Conservation (phyloP, 2,888 invertebrate genomes). For the Mimas tiliae region DNA sequence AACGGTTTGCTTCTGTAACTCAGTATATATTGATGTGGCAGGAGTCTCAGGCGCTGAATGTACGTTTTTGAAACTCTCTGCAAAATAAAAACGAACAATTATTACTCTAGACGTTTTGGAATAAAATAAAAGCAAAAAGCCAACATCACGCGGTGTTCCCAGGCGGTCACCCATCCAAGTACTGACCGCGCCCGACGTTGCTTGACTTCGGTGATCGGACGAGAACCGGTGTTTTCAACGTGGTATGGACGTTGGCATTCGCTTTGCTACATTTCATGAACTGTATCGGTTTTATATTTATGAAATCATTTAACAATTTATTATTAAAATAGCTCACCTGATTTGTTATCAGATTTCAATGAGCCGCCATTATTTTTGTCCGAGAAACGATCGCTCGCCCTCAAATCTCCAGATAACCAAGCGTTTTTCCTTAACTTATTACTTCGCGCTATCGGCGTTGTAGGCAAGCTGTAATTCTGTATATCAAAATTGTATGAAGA, state of each 20-base stretch:
- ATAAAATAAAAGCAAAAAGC: conserved; percentile 28
- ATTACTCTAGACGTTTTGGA: not conserved
- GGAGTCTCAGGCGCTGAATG: conserved; percentile 46
- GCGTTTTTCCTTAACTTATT: conserved; percentile 83
- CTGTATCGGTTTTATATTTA: not conserved
- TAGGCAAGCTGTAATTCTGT: conserved; percentile 77
- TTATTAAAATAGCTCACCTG: conserved; percentile 40
- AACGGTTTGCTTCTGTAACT: conserved; percentile 41
- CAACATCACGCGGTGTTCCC: conserved; percentile 61
- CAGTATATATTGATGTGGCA: conserved; percentile 43
- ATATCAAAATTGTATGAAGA: conserved; percentile 80
- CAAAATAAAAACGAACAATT: conserved; percentile 11
- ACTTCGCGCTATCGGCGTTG: conserved; percentile 82
- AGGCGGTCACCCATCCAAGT: conserved; percentile 82
- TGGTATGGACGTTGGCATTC: conserved; percentile 68
- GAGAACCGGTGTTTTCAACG: conserved; percentile 79
- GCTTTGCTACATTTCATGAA: not conserved
- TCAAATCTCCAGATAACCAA: conserved; percentile 79
- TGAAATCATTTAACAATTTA: not conserved
- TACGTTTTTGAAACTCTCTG: conserved; percentile 47
- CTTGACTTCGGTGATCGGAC: conserved; percentile 82
- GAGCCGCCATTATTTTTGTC: conserved; percentile 40
- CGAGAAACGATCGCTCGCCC: conserved; percentile 42
- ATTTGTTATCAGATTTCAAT: conserved; percentile 39
- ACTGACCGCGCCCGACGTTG: conserved; percentile 80